These are phyloP conservation scores for Anhinga anhinga DNA, from an alignment of 2,113 vertebrate species.

Conservation along the genomic window DNA sequence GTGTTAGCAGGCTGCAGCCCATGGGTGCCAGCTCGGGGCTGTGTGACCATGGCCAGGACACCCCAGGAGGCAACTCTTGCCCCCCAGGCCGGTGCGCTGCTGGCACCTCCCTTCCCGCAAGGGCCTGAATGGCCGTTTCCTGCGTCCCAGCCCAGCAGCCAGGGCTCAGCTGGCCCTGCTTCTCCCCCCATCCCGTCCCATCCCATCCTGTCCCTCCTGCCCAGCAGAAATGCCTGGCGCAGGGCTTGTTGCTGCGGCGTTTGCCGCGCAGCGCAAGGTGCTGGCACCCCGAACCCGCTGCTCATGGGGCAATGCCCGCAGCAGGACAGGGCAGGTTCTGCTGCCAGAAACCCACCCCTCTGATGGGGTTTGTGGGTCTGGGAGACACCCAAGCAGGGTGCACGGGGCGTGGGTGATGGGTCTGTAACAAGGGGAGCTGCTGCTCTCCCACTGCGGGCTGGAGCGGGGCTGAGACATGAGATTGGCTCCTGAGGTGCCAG, in stretches of 20 bases:
- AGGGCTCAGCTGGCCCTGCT: background rate
- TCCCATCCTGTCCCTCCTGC: background rate
- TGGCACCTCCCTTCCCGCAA: background rate
- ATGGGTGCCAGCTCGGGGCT: background rate
- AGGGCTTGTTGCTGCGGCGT: background rate
- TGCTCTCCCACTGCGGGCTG: background rate
- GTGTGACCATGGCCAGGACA: background rate
- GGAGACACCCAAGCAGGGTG: background rate
- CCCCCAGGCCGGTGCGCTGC: background rate
- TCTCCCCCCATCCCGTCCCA: background rate
- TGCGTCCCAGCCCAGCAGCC: background rate
- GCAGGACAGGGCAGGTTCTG: background rate
- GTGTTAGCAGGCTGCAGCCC: background rate
- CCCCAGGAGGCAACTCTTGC: rapidly evolving
- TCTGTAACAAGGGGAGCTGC: background rate
- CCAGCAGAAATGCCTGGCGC: background rate
- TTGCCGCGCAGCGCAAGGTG: background rate
- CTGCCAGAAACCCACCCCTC: background rate
- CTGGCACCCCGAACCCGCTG: background rate
- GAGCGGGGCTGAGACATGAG: rapidly evolving
- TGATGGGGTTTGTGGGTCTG: background rate
- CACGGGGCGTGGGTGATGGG: rapidly evolving
- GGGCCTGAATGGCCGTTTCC: background rate
- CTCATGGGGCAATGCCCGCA: background rate
- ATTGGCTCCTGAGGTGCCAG: background rate